Evolutionary conservation across 2,888 invertebrate species (phyloP).

Genomic region (Andrena chrysosceles): DNA sequence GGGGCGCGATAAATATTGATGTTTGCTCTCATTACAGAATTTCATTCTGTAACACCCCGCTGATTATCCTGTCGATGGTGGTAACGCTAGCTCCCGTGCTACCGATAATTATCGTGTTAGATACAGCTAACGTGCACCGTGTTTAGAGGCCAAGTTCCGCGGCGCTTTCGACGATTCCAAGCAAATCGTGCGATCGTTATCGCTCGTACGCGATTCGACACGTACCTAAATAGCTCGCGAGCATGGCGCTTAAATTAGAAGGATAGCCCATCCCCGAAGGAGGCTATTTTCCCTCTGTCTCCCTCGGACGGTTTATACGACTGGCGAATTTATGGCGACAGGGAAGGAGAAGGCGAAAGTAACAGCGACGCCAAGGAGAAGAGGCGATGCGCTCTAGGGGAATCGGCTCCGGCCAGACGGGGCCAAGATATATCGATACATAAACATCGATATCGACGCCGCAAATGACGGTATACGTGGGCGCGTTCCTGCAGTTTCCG

Average conservation of each 20-base stretch:
- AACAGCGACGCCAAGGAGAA: background rate
- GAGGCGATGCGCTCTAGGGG: slow-evolving; percentile 20
- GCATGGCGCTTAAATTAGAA: background rate
- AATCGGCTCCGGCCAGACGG: slow-evolving; percentile 12
- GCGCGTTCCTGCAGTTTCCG: slow-evolving; percentile 47
- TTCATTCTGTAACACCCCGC: slow-evolving; percentile 13
- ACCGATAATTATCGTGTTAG: slow-evolving; percentile 38
- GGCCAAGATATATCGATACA: slow-evolving; percentile 56
- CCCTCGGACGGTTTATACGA: background rate
- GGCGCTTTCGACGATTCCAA: slow-evolving; percentile 2
- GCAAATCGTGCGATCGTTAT: slow-evolving; percentile 22
- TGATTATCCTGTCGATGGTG: slow-evolving; percentile 39
- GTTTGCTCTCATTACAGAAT: slow-evolving; percentile 49
- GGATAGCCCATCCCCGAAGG: background rate
- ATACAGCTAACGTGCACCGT: background rate
- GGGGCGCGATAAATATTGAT: slow-evolving; percentile 62
- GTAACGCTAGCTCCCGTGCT: background rate
- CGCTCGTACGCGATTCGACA: slow-evolving; percentile 6
- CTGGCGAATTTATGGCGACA: slow-evolving; percentile 2
- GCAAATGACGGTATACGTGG: slow-evolving; percentile 62
- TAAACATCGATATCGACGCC: slow-evolving; percentile 65
- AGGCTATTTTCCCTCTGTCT: background rate
- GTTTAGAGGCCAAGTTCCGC: background rate
- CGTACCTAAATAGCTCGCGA: background rate
- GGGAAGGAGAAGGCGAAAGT: slow-evolving; percentile 3